These are phyloP conservation scores for Umimayanthus kanabou DNA, from an alignment of 92 coral and sea anemone genomes.

Conservation along the genomic window DNA sequence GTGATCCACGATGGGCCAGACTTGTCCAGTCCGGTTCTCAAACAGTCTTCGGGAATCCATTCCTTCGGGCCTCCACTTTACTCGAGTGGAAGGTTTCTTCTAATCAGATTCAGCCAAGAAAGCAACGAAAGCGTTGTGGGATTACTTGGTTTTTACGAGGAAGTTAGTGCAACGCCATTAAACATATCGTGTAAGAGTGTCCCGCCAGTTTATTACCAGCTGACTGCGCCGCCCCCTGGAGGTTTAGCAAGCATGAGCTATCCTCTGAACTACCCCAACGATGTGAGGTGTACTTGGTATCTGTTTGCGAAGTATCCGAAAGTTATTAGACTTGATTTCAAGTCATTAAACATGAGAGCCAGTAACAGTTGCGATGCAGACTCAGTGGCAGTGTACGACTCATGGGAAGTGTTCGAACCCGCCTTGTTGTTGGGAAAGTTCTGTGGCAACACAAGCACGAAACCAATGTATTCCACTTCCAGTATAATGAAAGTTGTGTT, in stretches of 20 bases:
- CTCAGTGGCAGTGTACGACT: conserved; percentile 2
- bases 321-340: conserved; percentile 1
- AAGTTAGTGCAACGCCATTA: background rate
- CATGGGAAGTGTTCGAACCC: background rate
- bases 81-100: background rate
- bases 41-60: background rate
- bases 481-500: conserved; percentile 15
- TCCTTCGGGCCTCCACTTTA: conserved; percentile 16
- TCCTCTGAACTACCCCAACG: conserved; percentile 9
- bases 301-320: background rate
- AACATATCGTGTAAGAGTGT: background rate
- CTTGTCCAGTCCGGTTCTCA: conserved; percentile 13
- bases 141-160: conserved; percentile 18
- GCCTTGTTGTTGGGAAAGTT: background rate
- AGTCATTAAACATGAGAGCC: conserved; percentile 13
- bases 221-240: background rate
- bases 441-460: background rate
- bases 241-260: conserved; percentile 9
- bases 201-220: background rate
- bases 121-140: background rate
- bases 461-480: background rate
- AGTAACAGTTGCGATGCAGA: conserved; percentile 12
- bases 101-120: background rate
- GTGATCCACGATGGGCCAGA: conserved; percentile 20
- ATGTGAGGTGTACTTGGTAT: conserved; percentile 15